Evolutionary conservation across 2,797 vertebrate species (phyloP).

Genomic region (Erethizon dorsatum): DNA sequence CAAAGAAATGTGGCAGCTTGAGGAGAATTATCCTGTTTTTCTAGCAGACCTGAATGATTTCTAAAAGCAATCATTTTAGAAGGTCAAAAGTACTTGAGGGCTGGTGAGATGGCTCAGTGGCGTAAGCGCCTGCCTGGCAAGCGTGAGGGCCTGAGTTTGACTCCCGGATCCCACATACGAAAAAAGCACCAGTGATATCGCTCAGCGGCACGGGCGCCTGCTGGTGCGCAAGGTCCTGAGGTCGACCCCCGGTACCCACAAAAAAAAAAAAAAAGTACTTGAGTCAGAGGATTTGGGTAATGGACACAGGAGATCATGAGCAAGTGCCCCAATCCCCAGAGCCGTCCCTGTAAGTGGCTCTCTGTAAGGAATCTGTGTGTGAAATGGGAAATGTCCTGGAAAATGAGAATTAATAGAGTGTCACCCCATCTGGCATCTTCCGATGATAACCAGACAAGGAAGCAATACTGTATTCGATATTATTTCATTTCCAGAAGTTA

Average conservation of each 20-base stretch:
- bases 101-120: no score
- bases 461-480: slow-evolving; percentile 47
- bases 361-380: not conserved
- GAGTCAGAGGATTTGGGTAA: slow-evolving; percentile 29
- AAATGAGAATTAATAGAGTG: not conserved
- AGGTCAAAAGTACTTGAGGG: slow-evolving; percentile 47
- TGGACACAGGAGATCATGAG: not conserved
- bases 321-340: slow-evolving; percentile 8
- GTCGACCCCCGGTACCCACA: no score
- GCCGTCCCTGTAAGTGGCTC: not conserved
- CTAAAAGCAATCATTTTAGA: slow-evolving; percentile 60
- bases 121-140: no score
- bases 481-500: slow-evolving; percentile 56
- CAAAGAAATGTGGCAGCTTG: slow-evolving; percentile 33
- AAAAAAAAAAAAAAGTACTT: not conserved
- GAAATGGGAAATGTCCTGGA: slow-evolving; percentile 24
- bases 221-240: no score
- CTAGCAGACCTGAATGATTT: slow-evolving; percentile 44
- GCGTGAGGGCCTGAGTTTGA: no score
- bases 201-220: no score
- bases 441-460: slow-evolving; percentile 33
- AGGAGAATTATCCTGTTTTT: slow-evolving; percentile 43
- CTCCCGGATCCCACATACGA: no score
- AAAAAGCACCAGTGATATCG: no score
- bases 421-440: slow-evolving; percentile 36